Evolutionary conservation across 2,888 invertebrate genomes (phyloP).

Genomic region (Cosmia trapezina): DNA sequence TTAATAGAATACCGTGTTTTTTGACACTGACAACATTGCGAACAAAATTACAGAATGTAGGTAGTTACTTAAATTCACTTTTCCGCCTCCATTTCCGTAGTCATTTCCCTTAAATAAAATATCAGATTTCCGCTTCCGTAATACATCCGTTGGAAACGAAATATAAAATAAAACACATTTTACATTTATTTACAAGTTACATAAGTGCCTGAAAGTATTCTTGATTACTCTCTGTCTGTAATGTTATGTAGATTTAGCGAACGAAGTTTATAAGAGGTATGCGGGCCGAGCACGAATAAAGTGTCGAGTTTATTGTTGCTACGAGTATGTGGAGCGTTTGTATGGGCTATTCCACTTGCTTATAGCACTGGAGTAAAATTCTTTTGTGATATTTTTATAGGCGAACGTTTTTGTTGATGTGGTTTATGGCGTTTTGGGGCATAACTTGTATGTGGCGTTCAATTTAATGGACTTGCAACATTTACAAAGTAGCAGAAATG

Average conservation of each 20-base stretch:
- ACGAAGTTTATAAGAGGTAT: slow-evolving; percentile 60
- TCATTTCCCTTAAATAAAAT: slow-evolving; percentile 57
- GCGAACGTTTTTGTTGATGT: slow-evolving; percentile 28
- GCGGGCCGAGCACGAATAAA: slow-evolving; percentile 62
- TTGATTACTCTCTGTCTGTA: slow-evolving; percentile 57
- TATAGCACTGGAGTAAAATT: slow-evolving; percentile 17
- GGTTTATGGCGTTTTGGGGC: slow-evolving; percentile 15
- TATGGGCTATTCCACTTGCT: slow-evolving; percentile 41
- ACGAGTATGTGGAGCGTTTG: slow-evolving; percentile 37
- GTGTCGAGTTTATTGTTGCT: slow-evolving; percentile 63
- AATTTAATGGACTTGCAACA: not conserved
- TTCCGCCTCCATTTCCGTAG: slow-evolving; percentile 49
- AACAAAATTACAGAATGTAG: no score
- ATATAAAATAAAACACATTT: slow-evolving; percentile 45
- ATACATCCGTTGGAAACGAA: slow-evolving; percentile 38
- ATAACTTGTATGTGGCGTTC: slow-evolving; percentile 1
- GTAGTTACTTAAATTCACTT: slow-evolving; percentile 23
- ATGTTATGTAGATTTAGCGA: slow-evolving; percentile 46
- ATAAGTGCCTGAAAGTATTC: slow-evolving; percentile 48
- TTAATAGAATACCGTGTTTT: slow-evolving; percentile 2
- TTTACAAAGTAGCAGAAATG: not conserved
- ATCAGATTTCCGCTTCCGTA: slow-evolving; percentile 50
- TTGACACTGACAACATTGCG: not conserved
- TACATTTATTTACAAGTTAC: slow-evolving; percentile 54
- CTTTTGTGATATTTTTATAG: slow-evolving; percentile 42